Evolutionary conservation across 30 jellyfish, hydroid and myxozoan genomes (phyloP), one percentile per base, ranked within the genome.

Genomic region (Aurelia aurita): DNA sequence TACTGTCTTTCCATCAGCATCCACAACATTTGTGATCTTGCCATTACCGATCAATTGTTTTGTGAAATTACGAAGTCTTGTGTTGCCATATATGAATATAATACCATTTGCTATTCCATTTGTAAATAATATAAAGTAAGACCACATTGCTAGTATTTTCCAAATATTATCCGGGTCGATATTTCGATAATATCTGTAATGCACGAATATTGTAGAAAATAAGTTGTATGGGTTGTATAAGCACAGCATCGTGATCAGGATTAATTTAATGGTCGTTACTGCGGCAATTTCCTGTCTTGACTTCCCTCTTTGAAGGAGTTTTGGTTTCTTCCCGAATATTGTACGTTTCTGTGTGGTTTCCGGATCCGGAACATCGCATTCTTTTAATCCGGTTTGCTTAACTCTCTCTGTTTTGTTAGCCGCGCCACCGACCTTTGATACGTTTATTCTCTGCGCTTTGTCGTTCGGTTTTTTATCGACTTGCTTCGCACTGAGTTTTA

Each of bases 61-160:
- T 6, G 79, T 29, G 27, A 23, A 67, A 3, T 29, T 29, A 3
- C 79, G 79, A 29, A 67, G 31, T 21, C 26, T 67, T 67, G 58
- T 25, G 27, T 67, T 67, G 18, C 79, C 79, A 14, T 34, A 3
- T 4, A 67, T 45, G 20, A 67, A 67, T 26, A 67, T 67, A 15
- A 29, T 21, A 18, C 58, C 79, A 45, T 67, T 67, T 51, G 39
- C 39, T 18, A 67, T 29, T 15, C 79, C 79, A 45, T 67, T 67
- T 4, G 79, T 32, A 25, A 67, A 29, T 15, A 67, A 21, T 29
- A 67, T 23, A n/a, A 67, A 23, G 62, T 67, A 67, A 28, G 58
- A 67, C 79, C 79, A 67, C 47, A 67, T 45, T 25, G 79, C 47
- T 29, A 67, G 39, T 67, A 67, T 45, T 45, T 67, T 67, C 79